Conservation (phyloP, 1,140 invertebrate genomes). For the Drosophila asahinai region DNA sequence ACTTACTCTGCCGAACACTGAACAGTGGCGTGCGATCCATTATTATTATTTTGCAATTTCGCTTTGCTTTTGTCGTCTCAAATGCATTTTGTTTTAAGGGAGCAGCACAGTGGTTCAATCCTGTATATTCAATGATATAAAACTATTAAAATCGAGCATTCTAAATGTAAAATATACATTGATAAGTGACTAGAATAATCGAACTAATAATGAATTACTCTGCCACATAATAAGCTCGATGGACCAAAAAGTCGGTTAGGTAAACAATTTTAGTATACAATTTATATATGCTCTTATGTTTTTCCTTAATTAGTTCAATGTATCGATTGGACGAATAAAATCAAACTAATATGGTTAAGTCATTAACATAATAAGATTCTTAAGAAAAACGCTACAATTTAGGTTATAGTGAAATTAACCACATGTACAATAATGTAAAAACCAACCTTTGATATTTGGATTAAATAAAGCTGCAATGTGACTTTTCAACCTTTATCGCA, state of each 20-base stretch:
- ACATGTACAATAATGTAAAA: too few relatives aligned
- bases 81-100: slow-evolving; percentile 5
- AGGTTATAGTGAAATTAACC: background rate
- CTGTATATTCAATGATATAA: background rate
- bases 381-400: background rate
- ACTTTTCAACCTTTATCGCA: background rate
- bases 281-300: too few relatives aligned
- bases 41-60: slow-evolving; percentile 28
- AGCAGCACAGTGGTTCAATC: slow-evolving; percentile 8
- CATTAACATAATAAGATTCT: background rate
- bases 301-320: too few relatives aligned
- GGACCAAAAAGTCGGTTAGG: background rate
- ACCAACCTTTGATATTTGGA: background rate
- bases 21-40: slow-evolving; percentile 30
- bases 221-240: background rate
- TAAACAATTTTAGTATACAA: background rate
- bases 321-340: too few relatives aligned
- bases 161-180: background rate
- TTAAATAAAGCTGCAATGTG: background rate
- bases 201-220: too few relatives aligned
- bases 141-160: background rate
- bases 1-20: slow-evolving; percentile 37
- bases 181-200: background rate
- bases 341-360: too few relatives aligned
- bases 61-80: background rate